Evolutionary conservation across 2,797 vertebrate genomes (phyloP).

Genomic region (Steatocranus sp.): DNA sequence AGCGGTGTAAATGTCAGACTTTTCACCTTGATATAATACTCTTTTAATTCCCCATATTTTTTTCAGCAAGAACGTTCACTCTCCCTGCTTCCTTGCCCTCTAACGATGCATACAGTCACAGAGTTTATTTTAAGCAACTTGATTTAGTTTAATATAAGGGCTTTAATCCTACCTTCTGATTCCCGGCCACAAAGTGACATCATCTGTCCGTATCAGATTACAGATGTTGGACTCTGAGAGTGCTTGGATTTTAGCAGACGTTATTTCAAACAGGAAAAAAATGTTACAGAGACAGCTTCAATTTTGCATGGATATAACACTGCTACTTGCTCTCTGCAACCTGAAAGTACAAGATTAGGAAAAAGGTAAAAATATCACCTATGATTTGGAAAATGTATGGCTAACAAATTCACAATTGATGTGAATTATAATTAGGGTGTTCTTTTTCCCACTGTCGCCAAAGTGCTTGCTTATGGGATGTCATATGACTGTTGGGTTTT

Average conservation of each 20-base stretch:
- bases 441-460: neutral
- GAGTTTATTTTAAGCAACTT: conserved; percentile 32
- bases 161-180: conserved; percentile 42
- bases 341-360: neutral
- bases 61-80: neutral
- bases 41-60: neutral
- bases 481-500: neutral
- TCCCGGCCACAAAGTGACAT: conserved; percentile 30
- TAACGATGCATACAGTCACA: neutral
- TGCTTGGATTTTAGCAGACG: conserved; percentile 9
- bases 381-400: neutral
- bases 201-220: conserved; percentile 22
- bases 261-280: conserved; percentile 11
- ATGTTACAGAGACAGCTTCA: neutral
- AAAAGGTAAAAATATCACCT: neutral
- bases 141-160: conserved; percentile 11
- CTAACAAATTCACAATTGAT: neutral
- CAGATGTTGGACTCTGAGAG: conserved; percentile 27
- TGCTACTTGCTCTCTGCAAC: neutral
- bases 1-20: neutral
- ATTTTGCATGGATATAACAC: neutral
- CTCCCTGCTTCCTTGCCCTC: neutral
- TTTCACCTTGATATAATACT: neutral
- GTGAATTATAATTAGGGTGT: conserved; percentile 14
- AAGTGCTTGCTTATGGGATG: neutral